Conservation (phyloP, 1,140 invertebrate genomes). For the Dreissena rostriformis region DNA sequence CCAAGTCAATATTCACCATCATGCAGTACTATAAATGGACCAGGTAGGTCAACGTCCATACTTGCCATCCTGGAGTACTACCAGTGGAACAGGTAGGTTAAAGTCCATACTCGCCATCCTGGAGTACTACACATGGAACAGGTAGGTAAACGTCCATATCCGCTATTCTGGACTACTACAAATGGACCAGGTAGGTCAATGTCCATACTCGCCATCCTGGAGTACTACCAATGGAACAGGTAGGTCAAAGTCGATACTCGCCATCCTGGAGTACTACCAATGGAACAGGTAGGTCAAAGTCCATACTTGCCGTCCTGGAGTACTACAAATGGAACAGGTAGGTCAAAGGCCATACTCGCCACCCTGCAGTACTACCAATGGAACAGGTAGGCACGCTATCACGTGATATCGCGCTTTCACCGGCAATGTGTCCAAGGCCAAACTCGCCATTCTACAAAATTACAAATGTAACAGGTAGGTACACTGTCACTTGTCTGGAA, state of each 20-base stretch:
- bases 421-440: slow-evolving; percentile 96
- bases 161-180: slow-evolving; percentile 85
- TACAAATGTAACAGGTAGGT: slow-evolving; percentile 90
- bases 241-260: too few relatives aligned
- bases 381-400: slow-evolving; percentile 92
- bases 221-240: slow-evolving; percentile 60
- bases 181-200: slow-evolving; percentile 87
- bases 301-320: slow-evolving; percentile 91
- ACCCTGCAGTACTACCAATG: slow-evolving; percentile 89
- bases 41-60: slow-evolving; percentile 86
- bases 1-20: too few relatives aligned
- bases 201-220: slow-evolving; percentile 93
- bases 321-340: too few relatives aligned
- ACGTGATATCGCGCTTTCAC: too few relatives aligned
- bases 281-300: slow-evolving; percentile 88
- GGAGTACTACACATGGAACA: slow-evolving; percentile 67
- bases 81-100: too few relatives aligned
- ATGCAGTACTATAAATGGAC: slow-evolving; percentile 92
- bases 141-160: slow-evolving; percentile 85
- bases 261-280: slow-evolving; percentile 86
- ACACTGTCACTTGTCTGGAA: too few relatives aligned
- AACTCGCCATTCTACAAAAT: slow-evolving; percentile 92
- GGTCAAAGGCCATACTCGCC: too few relatives aligned
- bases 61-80: slow-evolving; percentile 88
- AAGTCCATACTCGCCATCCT: slow-evolving; percentile 84